phyloP scores from a whole-genome alignment of 2,797 vertebrate species.

The Acanthurus lineatus region DNA sequence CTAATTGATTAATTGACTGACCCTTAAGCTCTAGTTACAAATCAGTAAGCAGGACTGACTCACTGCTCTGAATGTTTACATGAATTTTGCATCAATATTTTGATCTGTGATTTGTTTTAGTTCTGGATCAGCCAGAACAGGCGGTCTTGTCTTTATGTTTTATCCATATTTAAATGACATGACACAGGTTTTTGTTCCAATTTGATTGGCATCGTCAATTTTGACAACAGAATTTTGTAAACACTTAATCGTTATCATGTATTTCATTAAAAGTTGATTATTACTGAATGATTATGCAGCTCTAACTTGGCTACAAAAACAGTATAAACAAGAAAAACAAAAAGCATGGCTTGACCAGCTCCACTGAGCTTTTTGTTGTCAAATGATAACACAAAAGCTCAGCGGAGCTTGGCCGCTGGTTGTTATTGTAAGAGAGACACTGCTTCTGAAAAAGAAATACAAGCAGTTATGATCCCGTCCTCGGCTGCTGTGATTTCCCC shows the following conservation, averaged over 20 bases:
- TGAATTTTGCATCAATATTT: background rate
- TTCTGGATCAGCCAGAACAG: no score
- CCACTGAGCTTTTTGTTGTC: background rate
- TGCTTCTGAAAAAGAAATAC: conserved; percentile 7
- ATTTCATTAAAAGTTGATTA: background rate
- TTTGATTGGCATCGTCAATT: background rate
- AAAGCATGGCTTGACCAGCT: background rate
- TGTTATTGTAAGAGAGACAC: background rate
- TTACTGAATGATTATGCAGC: background rate
- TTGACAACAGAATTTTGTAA: background rate
- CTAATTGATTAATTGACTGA: background rate
- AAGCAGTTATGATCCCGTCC: background rate
- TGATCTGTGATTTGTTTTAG: no score
- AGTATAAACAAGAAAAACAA: background rate
- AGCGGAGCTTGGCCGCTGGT: background rate
- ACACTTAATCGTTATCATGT: no score
- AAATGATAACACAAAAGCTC: background rate
- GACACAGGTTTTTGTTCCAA: background rate
- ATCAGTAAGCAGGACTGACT: background rate
- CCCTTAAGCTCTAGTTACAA: background rate
- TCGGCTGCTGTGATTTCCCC: background rate
- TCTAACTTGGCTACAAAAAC: background rate
- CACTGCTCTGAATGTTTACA: background rate
- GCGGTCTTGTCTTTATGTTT: background rate
- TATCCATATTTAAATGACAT: background rate